A percentile compares a stretch with the other conserved stretches of the same genome.
phyloP scores from a whole-genome alignment of 2,113 vertebrate species.

The Pongo abelii region DNA sequence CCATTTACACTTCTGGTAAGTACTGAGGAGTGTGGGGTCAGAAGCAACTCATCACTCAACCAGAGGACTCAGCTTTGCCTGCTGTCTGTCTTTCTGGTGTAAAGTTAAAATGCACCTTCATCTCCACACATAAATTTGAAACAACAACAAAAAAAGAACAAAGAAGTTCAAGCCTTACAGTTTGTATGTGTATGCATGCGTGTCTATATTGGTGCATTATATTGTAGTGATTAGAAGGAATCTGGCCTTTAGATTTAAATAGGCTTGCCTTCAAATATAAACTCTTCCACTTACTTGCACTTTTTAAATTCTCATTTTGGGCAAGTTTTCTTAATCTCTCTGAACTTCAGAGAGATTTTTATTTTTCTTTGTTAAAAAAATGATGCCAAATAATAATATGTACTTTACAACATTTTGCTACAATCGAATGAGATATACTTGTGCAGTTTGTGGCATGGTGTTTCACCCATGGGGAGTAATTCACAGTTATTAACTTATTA shows the following conservation, averaged over 20 bases:
- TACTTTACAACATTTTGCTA: not conserved
- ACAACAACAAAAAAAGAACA: no score
- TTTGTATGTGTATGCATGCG: not conserved
- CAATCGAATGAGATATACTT: not conserved
- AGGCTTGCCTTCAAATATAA: not conserved
- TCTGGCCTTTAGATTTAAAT: constrained; percentile 2
- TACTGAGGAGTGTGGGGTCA: not conserved
- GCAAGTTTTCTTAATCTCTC: constrained; percentile 29
- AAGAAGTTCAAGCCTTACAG: not conserved
- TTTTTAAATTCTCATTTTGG: not conserved
- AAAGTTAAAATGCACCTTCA: not conserved
- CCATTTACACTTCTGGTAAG: not conserved
- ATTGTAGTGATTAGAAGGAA: not conserved
- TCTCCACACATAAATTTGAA: not conserved
- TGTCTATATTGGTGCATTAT: not conserved
- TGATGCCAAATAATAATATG: not conserved
- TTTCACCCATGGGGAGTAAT: not conserved
- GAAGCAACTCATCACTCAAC: not conserved
- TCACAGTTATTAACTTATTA: not conserved
- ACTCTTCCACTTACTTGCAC: not conserved
- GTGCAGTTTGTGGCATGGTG: not conserved
- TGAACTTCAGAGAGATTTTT: not conserved
- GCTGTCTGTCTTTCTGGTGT: not conserved
- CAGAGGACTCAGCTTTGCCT: not conserved
- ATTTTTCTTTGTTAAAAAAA: not conserved